Base-by-base conservation (phyloP, 2,113 vertebrate species). In the Sminthopsis crassicaudata region DNA sequence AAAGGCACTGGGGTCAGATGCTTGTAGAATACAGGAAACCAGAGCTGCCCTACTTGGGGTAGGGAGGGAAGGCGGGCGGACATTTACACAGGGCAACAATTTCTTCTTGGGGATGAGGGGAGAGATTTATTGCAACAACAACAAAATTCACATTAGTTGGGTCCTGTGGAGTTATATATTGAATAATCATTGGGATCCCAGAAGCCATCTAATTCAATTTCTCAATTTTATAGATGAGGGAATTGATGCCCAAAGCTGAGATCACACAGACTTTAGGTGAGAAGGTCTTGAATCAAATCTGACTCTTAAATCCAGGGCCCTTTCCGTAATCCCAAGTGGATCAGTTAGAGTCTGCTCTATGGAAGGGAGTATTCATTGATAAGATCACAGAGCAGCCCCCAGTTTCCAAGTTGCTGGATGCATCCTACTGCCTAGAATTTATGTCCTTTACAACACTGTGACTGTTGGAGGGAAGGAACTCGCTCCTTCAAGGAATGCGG, bases 61-160 rank as follows among this genome's bases (percentile, higher is more conserved):
- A 46, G n/a, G 46, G 19, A 24, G 2, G 10, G 89, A 92, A 52
- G 23, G 36, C 54, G 23, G 42, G 57, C 60, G 52, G 0, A 25
- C 19, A 50, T 91, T 95, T 97, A 94, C 90, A 57, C 51, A 93
- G n/a, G 94, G 95, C 3, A 60, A 25, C n/a, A 60, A 54, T 57
- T 94, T 96, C 92, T 96, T n/a, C 12, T 60, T 94, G 16, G 16
- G 36, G n/a, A 76, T 23, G n/a, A 23, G 67, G 36, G 67, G 7
- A 8, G 7, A n/a, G 16, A 42, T 84, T 42, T 42, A 8, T n/a
- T 23, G 5, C 19, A 84, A n/a, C 57, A 67, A 42, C 67, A 84
- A 84, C n/a, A 42, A 8, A 84, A 42, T 84, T 84, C 67, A 23
- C 42, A n/a, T 84, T 84, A 42, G 67, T 23, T 84, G 67, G 27